These are phyloP conservation scores for Macropus fuliginosus DNA, from an alignment of 2,797 vertebrate species.

Conservation along the genomic window DNA sequence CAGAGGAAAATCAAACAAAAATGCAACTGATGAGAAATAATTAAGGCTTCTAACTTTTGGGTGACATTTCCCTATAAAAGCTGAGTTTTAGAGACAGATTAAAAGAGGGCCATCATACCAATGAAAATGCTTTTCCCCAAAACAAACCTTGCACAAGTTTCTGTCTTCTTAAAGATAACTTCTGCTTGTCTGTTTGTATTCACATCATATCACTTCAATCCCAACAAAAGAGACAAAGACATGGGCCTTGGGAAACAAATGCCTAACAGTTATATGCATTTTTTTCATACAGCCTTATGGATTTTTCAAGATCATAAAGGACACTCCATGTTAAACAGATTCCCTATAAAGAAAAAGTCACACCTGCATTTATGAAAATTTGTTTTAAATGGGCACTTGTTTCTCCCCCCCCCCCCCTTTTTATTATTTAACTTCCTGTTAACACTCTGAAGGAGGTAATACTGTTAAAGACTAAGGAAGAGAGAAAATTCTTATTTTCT, in stretches of 20 bases:
- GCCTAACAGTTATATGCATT: neutral
- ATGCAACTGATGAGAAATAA: conserved; percentile 19
- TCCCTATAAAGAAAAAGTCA: neutral
- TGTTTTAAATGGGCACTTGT: neutral
- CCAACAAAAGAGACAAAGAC: neutral
- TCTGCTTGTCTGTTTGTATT: neutral
- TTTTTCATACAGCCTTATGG: neutral
- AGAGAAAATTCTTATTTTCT: conserved; percentile 10
- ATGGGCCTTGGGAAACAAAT: neutral
- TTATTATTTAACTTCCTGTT: neutral
- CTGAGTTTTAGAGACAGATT: conserved; percentile 17
- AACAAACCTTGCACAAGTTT: neutral
- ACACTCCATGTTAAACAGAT: conserved; percentile 4
- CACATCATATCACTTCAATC: neutral
- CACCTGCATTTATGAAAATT: neutral
- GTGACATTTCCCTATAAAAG: neutral
- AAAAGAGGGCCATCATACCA: neutral
- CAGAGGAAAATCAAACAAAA: conserved; percentile 5
- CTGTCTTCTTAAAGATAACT: neutral
- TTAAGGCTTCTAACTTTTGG: conserved; percentile 22
- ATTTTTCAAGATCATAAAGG: neutral
- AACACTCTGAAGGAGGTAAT: neutral
- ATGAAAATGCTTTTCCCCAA: neutral
- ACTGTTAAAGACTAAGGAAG: neutral
- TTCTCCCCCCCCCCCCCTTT: neutral